A percentile compares a stretch with the other conserved stretches of the same genome.
Evolutionary conservation across 2,888 invertebrate species (phyloP).

Genomic region (Dryobota labecula): DNA sequence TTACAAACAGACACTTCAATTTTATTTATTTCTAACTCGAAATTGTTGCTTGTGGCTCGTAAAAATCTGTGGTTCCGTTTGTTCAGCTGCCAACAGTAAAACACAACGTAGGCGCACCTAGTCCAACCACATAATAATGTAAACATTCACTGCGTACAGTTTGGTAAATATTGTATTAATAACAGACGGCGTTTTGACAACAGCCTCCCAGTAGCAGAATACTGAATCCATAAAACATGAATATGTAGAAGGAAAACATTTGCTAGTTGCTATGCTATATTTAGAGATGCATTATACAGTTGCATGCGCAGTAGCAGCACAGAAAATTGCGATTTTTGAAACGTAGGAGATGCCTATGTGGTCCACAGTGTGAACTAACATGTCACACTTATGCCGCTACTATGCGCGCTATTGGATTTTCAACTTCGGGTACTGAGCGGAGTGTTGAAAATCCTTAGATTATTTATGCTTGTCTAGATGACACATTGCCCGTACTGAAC

Average conservation of each 20-base stretch:
- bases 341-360: too few relatives aligned
- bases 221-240: conserved; percentile 6
- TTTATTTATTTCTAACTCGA: conserved; percentile 6
- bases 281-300: conserved; percentile 8
- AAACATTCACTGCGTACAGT: conserved; percentile 37
- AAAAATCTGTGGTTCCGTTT: conserved; percentile 16
- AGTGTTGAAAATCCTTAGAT: not conserved
- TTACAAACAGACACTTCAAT: too few relatives aligned
- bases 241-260: conserved; percentile 27
- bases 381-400: not conserved
- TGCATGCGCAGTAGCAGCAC: not conserved
- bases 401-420: not conserved
- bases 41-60: conserved; percentile 5
- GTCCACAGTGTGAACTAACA: not conserved
- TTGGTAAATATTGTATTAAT: conserved; percentile 58
- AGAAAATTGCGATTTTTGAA: not conserved
- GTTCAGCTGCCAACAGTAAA: conserved; percentile 31
- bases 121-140: conserved; percentile 8
- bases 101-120: not conserved
- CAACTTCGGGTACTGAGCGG: not conserved
- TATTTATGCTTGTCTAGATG: too few relatives aligned
- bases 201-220: conserved; percentile 30
- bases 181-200: conserved; percentile 49
- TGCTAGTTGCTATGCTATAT: not conserved
- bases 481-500: too few relatives aligned